Percentiles rank a stretch among this genome's conserved stretches.
Evolutionary conservation across 2,888 invertebrate species (phyloP).

Genomic region (Cosmorhoe ocellata): DNA sequence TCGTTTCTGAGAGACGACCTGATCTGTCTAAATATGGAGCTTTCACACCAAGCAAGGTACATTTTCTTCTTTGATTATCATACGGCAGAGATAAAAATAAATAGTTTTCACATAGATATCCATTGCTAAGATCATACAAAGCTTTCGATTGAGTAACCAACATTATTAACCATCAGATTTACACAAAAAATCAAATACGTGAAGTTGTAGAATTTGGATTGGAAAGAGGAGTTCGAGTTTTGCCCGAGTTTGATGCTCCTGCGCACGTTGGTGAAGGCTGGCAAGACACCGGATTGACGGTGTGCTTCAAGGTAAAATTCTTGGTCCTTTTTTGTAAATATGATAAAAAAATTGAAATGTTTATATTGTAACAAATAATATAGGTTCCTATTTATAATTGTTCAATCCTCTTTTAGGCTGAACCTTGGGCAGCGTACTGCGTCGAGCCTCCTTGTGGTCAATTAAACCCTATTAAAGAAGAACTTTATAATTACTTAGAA

Average conservation of each 20-base stretch:
- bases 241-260: conserved; percentile 96
- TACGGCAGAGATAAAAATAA: too few relatives aligned
- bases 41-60: conserved; percentile 87
- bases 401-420: conserved; percentile 62
- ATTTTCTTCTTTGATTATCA: not conserved
- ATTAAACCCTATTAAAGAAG: conserved; percentile 87
- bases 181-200: conserved; percentile 78
- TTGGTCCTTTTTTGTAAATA: too few relatives aligned
- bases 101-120: too few relatives aligned
- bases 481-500: conserved; percentile 85
- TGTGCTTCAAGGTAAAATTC: conserved; percentile 82
- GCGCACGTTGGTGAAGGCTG: conserved; percentile 95
- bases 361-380: not conserved
- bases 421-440: conserved; percentile 87
- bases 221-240: conserved; percentile 90
- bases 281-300: conserved; percentile 86
- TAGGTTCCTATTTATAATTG: not conserved
- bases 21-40: conserved; percentile 89
- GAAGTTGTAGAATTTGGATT: conserved; percentile 86
- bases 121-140: conserved; percentile 7
- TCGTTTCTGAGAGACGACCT: conserved; percentile 88
- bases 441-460: conserved; percentile 95
- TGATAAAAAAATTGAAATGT: too few relatives aligned
- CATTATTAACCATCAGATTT: conserved; percentile 62
- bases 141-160: conserved; percentile 10